Evolutionary conservation across 2,888 invertebrate species (phyloP), one percentile per base, ranked within the genome.

Genomic region (Lathronympha strigana): DNA sequence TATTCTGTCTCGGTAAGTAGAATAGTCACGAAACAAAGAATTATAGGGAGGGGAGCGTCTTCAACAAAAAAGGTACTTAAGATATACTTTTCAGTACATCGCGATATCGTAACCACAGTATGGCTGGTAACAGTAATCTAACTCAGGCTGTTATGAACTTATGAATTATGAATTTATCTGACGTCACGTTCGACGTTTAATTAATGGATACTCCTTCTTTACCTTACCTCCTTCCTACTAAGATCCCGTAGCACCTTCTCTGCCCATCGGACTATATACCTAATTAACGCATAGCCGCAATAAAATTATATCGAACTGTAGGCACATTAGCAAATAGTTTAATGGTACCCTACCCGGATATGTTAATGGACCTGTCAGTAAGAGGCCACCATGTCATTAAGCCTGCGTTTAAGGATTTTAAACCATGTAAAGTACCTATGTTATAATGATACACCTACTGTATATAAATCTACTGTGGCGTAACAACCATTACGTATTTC

Each of bases 1-100:
- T 38, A 40, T 53, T 64, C 54, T 38, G 54, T 61, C 23, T 53
- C 47, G 45, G 43, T 53, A 54, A 61, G 61, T 61, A 47, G 54
- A 49, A 47, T 47, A 49, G 61, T 45, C 58, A 60, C 51, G 58
- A 60, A 45, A 45, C 57, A 31, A 57, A 45, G 57, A 45, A 31
- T 43, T 57, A 57, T 57, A 28, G 57, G 36, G 40, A 43, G 55
- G 17, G 55, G 57, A 45, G 55, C 28, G 43, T 19, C 55, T 19
- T 43, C 43, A 19, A 55, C 25, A 55, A 55, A 40, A 36, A 40
- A 45, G 43, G n/a, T 8, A n/a, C n/a, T n/a, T 57, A 31, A 43
- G 45, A 19, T 23, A 47, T 23, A 23, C 13, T 8, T 47, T 23
- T 2, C 11, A 47, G 23, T 47, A 47, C n/a, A 25, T n/a, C n/a